These are phyloP conservation scores for Chaitophorus viminalis DNA, from an alignment of 2,888 invertebrate species.

Conservation along the genomic window DNA sequence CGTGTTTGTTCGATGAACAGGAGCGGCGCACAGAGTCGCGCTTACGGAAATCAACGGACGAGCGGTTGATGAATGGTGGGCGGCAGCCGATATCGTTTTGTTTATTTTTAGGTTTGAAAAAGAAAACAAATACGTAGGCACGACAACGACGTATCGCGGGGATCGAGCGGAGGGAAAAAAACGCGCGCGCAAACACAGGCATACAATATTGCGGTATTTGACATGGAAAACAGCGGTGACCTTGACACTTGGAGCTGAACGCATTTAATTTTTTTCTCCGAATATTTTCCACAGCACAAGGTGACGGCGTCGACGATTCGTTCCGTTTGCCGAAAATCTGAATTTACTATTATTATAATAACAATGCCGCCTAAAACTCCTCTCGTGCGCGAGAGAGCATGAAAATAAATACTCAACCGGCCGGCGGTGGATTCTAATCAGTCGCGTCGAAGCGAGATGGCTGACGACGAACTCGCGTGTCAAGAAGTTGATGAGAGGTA, in stretches of 20 bases:
- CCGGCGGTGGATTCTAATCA: background rate
- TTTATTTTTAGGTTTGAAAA: background rate
- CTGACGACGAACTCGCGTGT: background rate
- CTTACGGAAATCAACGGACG: background rate
- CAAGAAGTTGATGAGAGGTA: background rate
- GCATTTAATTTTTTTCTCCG: background rate
- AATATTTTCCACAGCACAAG: background rate
- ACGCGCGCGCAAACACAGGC: background rate
- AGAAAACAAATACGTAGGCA: background rate
- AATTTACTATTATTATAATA: background rate
- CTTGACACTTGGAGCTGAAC: slow-evolving; percentile 34
- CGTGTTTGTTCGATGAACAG: slow-evolving; percentile 11
- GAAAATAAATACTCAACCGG: background rate
- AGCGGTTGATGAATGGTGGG: background rate
- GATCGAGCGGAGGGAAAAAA: background rate
- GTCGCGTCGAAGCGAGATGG: background rate
- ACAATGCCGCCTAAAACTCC: background rate
- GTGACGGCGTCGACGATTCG: background rate
- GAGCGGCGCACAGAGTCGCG: background rate
- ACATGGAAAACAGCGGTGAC: slow-evolving; percentile 6
- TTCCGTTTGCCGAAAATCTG: background rate
- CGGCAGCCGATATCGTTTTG: background rate
- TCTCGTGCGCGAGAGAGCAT: background rate
- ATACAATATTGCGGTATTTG: background rate
- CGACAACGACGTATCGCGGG: background rate